Evolutionary conservation across 2,888 invertebrate genomes (phyloP), one percentile per base, ranked within the genome.

Genomic region (Drosophila sordidapex): DNA sequence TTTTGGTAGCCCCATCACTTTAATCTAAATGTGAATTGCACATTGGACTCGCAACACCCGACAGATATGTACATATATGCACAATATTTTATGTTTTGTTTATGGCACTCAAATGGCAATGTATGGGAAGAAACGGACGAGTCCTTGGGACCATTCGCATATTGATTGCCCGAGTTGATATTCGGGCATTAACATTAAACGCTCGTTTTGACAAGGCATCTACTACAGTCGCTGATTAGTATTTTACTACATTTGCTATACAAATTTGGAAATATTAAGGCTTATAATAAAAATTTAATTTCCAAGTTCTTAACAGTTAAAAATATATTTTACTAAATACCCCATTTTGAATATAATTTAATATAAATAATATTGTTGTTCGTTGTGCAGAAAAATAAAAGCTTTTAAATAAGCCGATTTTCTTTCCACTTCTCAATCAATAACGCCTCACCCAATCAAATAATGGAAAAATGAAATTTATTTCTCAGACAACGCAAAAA

Each of bases 1-100:
- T 84, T 75, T 69, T 78, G 73, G 70, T 70, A 70, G 73, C 60
- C 70, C 68, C 66, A 69, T 85, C 89, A 89, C 87, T 84, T 81
- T 87, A 89, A 84, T 87, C 83, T 69, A 78, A 87, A 84, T 83
- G 74, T 81, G 81, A 81, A 81, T 68, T 71, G 81, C 67, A 70
- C 77, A 80, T 77, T 70, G 77, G 59, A 57, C 38, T 70, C 60
- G 25, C 7, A 40, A 25, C 48, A 49, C 60, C 35, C 72, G 70
- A 61, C 54, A 71, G 72, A 56, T 58, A 69, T 57, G 38, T 56
- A 21, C 21, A 21, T 21, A 40, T 38, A 38, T 77, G 62, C 65
- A 60, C 52, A 80, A 76, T 66, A 83, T 76, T 76, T 72, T 74
- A 74, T 87, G 75, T 81, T 82, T 87, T 84, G 72, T 84, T 89